Evolutionary conservation across 1,140 invertebrate genomes (phyloP), one percentile per base, ranked within the genome.

Genomic region (Bactericera cockerelli): DNA sequence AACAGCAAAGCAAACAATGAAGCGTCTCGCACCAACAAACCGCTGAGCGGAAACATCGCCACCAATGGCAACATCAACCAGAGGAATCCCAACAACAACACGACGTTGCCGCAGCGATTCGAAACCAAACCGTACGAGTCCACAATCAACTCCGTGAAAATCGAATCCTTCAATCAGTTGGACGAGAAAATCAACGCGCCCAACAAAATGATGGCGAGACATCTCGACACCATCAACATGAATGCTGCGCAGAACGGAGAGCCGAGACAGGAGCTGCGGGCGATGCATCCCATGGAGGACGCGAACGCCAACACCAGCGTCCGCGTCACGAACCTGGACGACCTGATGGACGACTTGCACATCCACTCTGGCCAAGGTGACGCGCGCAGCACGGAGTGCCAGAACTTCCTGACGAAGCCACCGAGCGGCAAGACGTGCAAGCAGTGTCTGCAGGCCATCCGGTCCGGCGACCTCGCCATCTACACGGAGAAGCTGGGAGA

Each of bases 401-500:
- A 13, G 4, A 31, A 31, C 13, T 6, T 6, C 4, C 13, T 31
- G 28, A 31, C 28, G 28, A 4, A 31, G 28, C 28, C 28, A 4
- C 28, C 4, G 4, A 31, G 28, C 28, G 28, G 28, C 28, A 31
- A 31, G 28, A 49, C n/a, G 3, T 49, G 42, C 42, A 49, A 49
- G 22, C 42, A 49, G n/a, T 49, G 42, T n/a, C 4, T 3, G 6
- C 42, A 19, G n/a, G 42, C 6, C 3, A n/a, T 25, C 26, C 14
- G n/a, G 6, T 56, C 14, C 42, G 42, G 42, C 4, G 42, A 49
- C 8, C 83, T 93, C 36, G 87, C 83, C 0, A 84, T 94, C 0
- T 84, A 85, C 64, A 87, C 87, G 1, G 89, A 89, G 61, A 77
- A 88, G 63, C 84, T 86, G 14, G 83, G 84, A 1, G 77, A n/a